phyloP scores from a whole-genome alignment of 1,140 invertebrate genomes.

The Drosophila auraria region DNA sequence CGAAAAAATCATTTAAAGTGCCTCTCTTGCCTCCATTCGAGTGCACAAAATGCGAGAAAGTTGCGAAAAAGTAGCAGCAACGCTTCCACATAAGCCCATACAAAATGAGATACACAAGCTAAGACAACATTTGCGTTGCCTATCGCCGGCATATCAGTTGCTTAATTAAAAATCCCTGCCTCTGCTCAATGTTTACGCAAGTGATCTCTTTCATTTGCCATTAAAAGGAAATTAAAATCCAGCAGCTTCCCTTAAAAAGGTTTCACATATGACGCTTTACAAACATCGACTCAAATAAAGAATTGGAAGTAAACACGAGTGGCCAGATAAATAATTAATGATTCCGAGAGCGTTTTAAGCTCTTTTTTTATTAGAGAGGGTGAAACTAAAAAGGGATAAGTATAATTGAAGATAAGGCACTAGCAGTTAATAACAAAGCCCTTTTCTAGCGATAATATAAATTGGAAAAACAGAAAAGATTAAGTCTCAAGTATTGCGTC shows the following conservation, averaged over 20 bases:
- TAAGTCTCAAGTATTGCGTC: too few relatives aligned
- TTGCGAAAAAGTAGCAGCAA: constrained; percentile 27
- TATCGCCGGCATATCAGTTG: constrained; percentile 29
- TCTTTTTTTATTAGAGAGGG: not conserved
- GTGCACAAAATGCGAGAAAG: constrained; percentile 13
- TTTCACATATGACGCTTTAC: constrained; percentile 19
- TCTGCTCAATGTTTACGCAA: constrained; percentile 33
- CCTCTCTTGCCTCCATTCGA: constrained; percentile 26
- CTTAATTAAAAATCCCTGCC: constrained; percentile 55
- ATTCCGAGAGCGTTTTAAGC: constrained; percentile 7
- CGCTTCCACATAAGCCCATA: not conserved
- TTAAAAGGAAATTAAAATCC: constrained; percentile 57
- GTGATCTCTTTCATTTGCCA: constrained; percentile 34
- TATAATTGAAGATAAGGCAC: not conserved
- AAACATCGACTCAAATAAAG: constrained; percentile 46
- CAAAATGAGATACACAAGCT: constrained; percentile 3
- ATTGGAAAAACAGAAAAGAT: too few relatives aligned
- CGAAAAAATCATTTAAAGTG: constrained; percentile 46
- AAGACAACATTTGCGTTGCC: constrained; percentile 47
- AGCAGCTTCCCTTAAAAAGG: constrained; percentile 11
- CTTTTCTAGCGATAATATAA: too few relatives aligned
- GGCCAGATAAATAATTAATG: constrained; percentile 48
- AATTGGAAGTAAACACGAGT: constrained; percentile 31
- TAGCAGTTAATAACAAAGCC: not conserved
- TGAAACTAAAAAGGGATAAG: not conserved